Conservation (phyloP, 2,797 vertebrate genomes). For the Naso thynnoides region DNA sequence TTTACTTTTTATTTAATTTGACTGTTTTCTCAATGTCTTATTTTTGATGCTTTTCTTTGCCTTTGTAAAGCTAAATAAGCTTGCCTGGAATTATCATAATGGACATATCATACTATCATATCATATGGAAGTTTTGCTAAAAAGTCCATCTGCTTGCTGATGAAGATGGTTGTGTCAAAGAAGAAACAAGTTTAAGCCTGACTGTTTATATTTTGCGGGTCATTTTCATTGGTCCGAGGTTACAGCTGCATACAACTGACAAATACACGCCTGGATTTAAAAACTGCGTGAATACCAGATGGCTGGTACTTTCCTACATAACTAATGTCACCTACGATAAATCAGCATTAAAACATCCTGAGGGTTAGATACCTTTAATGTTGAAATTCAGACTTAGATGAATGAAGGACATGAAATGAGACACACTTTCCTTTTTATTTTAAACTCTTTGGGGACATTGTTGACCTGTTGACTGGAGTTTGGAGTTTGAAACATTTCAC, state of each 20-base stretch:
- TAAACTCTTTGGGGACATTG: not conserved
- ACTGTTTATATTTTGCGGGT: not conserved
- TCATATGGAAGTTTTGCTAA: not conserved
- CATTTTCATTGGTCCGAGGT: too few relatives aligned
- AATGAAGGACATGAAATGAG: not conserved
- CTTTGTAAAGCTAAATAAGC: too few relatives aligned
- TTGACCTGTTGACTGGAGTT: not conserved
- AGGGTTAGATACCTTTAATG: constrained; percentile 1
- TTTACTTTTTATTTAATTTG: too few relatives aligned
- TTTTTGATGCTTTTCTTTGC: too few relatives aligned
- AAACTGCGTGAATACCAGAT: not conserved
- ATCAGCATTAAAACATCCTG: not conserved
- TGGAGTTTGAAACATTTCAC: constrained; percentile 5
- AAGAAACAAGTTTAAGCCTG: not conserved
- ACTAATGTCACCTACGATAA: not conserved
- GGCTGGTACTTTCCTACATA: not conserved
- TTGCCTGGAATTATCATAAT: too few relatives aligned
- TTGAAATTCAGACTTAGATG: not conserved
- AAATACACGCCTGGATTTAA: not conserved
- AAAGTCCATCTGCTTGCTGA: not conserved
- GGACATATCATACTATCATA: too few relatives aligned
- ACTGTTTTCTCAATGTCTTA: too few relatives aligned
- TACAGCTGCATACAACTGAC: not conserved
- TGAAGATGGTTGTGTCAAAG: not conserved
- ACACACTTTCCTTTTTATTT: not conserved